phyloP scores from a whole-genome alignment of 2,113 vertebrate genomes.

The Murina feae region DNA sequence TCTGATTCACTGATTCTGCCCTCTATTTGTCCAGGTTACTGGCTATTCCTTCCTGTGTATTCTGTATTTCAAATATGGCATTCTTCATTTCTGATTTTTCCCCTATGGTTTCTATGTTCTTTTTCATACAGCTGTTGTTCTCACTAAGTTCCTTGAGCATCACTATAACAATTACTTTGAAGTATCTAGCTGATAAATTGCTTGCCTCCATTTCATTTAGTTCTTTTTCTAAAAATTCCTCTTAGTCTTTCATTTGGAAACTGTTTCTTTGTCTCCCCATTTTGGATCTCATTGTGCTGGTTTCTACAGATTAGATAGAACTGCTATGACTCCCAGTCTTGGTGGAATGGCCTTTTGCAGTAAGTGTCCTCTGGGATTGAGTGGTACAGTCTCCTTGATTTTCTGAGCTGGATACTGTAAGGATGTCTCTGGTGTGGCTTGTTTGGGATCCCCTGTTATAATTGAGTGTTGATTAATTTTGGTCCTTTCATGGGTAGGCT shows the following conservation, averaged over 20 bases:
- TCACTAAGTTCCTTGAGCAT: background rate
- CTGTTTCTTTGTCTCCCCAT: background rate
- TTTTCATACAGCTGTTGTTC: background rate
- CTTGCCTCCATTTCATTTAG: background rate
- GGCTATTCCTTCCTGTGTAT: too few relatives aligned
- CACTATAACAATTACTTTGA: background rate
- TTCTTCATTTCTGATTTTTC: background rate
- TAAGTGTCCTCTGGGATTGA: background rate
- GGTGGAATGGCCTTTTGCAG: background rate
- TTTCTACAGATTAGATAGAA: background rate
- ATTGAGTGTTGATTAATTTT: background rate
- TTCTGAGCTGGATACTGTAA: background rate
- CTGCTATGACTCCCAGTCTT: background rate
- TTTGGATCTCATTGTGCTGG: background rate
- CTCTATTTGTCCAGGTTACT: too few relatives aligned
- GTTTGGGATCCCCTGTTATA: background rate
- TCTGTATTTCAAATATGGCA: background rate
- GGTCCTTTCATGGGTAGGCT: background rate
- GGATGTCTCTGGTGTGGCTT: background rate
- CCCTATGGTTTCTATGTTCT: too few relatives aligned
- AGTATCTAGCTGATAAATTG: background rate
- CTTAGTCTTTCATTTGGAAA: background rate
- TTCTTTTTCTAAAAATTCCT: background rate
- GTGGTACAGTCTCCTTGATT: background rate
- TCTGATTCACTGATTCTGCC: too few relatives aligned